Evolutionary conservation across 2,113 vertebrate genomes (phyloP).

Genomic region (Gila orcuttii): DNA sequence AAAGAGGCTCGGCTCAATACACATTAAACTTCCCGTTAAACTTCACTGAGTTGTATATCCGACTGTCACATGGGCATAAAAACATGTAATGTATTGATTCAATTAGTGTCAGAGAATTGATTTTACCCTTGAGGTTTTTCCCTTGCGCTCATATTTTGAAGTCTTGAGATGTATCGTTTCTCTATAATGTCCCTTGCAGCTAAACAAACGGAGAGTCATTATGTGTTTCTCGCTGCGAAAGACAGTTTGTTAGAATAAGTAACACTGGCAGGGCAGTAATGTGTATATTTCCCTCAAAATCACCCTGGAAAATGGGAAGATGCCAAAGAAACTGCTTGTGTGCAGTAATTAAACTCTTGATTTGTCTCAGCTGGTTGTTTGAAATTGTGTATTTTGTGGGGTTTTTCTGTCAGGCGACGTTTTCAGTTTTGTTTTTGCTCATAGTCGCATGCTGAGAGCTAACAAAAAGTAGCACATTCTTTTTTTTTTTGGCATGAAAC

Average conservation of each 20-base stretch:
- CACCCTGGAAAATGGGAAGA: conserved; percentile 3
- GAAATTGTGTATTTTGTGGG: not conserved
- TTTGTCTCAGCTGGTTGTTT: not conserved
- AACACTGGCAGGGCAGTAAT: conserved; percentile 6
- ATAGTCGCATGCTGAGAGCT: too few relatives aligned
- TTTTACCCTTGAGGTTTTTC: conserved; percentile 32
- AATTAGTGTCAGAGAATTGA: conserved; percentile 27
- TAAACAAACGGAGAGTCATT: conserved; percentile 17
- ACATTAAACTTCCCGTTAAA: conserved; percentile 10
- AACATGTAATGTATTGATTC: conserved; percentile 31
- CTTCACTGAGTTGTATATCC: not conserved
- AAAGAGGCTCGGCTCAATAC: not conserved
- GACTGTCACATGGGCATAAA: conserved; percentile 20
- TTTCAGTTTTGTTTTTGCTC: not conserved
- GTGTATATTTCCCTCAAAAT: not conserved
- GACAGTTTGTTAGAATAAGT: conserved; percentile 24
- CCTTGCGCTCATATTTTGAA: conserved; percentile 1
- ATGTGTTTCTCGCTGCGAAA: conserved; percentile 14
- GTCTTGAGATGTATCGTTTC: not conserved
- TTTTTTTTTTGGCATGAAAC: too few relatives aligned
- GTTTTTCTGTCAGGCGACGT: not conserved
- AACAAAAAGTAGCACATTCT: too few relatives aligned
- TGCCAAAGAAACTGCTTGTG: not conserved
- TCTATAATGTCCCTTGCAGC: conserved; percentile 20
- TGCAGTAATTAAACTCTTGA: conserved; percentile 22